Evolutionary conservation across 2,113 vertebrate genomes (phyloP), one percentile per base, ranked within the genome.

Genomic region (Oryzias melastigma): DNA sequence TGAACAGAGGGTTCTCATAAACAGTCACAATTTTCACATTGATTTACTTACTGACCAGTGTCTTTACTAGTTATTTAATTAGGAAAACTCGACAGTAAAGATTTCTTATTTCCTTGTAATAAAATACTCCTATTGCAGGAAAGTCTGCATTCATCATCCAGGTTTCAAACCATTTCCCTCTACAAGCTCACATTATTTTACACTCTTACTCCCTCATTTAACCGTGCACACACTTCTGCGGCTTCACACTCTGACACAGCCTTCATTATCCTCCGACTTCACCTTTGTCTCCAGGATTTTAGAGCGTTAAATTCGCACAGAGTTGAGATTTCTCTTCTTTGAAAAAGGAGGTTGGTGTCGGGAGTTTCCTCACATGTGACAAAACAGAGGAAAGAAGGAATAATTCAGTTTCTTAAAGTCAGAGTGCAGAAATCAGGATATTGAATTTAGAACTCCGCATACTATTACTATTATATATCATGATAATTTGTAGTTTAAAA

Each of bases 301-400:
- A 52, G 42, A 57, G 50, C 42, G 5, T 59, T 67, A 47, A 64
- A 60, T 57, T 52, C 45, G n/a, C 55, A n/a, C 4, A 40, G 54
- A 56, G 51, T 44, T 27, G 19, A 44, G 22, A 53, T 18, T 59
- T 24, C 22, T 52, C 15, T 50, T 59, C 40, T 50, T 8, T 13
- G 7, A 12, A 35, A 22, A 22, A 46, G 29, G 14, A 20, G 50
- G 14, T 40, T 50, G 0, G 3, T 25, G 35, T 35, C 25, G 54
- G 53, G 20, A 35, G 13, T 3, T 42, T 51, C 20, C 57, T 62
- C 35, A 35, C 24, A 46, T 15, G 42, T 10, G 17, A 51, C 19
- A 24, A 43, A 35, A 60, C 42, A 15, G 52, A 41, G 40, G 42
- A 49, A 25, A 20, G 16, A 41, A 52, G 42, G 13, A 43, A 43